A percentile compares a stretch with the other conserved stretches of the same genome.
phyloP scores from a whole-genome alignment of 2,113 vertebrate species.

The Martes martes region DNA sequence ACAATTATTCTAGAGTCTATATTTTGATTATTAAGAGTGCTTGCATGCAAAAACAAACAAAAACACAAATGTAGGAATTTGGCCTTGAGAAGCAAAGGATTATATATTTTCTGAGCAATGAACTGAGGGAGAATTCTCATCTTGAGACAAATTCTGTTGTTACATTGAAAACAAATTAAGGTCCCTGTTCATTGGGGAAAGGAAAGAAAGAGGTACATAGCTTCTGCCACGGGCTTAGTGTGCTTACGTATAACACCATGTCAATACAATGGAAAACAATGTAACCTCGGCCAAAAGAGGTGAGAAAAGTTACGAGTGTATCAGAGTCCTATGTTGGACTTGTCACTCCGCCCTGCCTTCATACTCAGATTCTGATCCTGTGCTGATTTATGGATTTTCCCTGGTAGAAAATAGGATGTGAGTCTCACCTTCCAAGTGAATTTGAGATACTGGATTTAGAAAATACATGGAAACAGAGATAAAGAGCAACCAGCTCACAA shows the following conservation, averaged over 20 bases:
- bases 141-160: neutral
- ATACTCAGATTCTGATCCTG: neutral
- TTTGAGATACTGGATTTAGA: neutral
- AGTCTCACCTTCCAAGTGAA: conserved; percentile 41
- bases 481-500: neutral
- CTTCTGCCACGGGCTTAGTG: neutral
- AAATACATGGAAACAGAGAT: conserved; percentile 14
- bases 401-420: conserved; percentile 22
- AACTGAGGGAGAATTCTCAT: neutral
- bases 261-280: neutral
- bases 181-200: neutral
- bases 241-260: neutral
- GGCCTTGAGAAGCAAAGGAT: neutral
- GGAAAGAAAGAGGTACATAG: neutral
- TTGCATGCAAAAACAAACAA: neutral
- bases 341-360: neutral
- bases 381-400: conserved; percentile 49
- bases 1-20: neutral
- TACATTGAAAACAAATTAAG: neutral
- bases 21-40: neutral
- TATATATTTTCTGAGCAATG: neutral
- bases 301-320: neutral
- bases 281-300: neutral
- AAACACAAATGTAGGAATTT: neutral
- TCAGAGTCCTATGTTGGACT: neutral